Base-by-base conservation (phyloP, 2,113 vertebrate species). In the Perognathus longimembris region DNA sequence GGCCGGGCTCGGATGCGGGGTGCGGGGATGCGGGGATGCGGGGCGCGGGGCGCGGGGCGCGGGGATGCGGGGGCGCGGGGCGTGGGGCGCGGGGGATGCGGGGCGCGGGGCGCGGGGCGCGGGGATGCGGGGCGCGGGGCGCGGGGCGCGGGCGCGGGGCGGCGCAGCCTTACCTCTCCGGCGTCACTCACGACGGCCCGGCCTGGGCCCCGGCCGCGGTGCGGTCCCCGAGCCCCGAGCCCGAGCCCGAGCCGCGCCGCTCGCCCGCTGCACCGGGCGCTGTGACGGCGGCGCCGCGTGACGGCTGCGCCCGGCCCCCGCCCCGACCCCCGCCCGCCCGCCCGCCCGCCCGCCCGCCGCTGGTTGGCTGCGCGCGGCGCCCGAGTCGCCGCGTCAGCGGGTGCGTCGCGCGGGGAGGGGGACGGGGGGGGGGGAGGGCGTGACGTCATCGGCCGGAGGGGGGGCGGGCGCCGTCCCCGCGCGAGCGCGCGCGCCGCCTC, bases 301-400 rank as follows among this genome's bases (percentile, higher is more conserved):
- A 91, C 84, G 76, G 76, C 94, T 84, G 90, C 92, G 94, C 59
- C 59, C 59, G 21, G 20, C 57, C 7, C 57, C 15, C 57, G 21
- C 21, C 59, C 59, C 89, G 81, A 93, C 97, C 96, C 95, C 88
- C 82, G 77, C 95, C 88, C 85, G 77, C 95, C 88, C 85, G n/a
- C 50, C 50, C 50, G 50, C n/a, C n/a, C n/a, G n/a, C n/a, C n/a
- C n/a, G 76, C 85, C 92, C 94, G 28, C 84, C 63, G 79, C 94
- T 94, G 96, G 95, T 97, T 96, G 97, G 97, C 94, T 94, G 89
- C 24, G 73, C 76, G 57, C 76, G 21, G n/a, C n/a, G 70, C 86
- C 80, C 66, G 87, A 50, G 89, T 69, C 92, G n/a, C 73, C 50
- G 92, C 57, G 85, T 92, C 95, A 79, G 96, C 94, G 95, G 88